Percentiles rank a stretch among this genome's conserved stretches.
Conservation (phyloP, 2,113 vertebrate genomes). For the Notothenia rossii region DNA sequence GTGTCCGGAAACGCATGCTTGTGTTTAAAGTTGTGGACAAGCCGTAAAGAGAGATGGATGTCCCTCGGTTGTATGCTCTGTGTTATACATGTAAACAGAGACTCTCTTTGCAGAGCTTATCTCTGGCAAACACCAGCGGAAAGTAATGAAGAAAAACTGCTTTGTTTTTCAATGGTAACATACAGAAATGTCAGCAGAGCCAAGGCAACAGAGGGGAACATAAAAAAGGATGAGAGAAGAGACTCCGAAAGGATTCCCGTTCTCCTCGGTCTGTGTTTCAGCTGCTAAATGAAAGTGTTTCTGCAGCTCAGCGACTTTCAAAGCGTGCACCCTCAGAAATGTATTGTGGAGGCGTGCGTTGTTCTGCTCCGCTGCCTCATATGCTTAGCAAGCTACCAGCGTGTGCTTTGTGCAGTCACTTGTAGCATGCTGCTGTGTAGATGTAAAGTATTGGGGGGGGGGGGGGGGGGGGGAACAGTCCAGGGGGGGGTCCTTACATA, state of each 20-base stretch:
- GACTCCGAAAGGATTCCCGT: slow-evolving; percentile 36
- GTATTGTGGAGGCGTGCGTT: not conserved
- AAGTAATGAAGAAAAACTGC: slow-evolving; percentile 35
- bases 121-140: slow-evolving; percentile 57
- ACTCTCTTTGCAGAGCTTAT: slow-evolving; percentile 65
- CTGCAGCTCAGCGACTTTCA: slow-evolving; percentile 49
- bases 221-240: slow-evolving; percentile 33
- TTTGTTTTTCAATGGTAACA: slow-evolving; percentile 21
- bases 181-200: not conserved
- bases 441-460: not conserved
- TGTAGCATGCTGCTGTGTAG: not conserved
- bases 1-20: slow-evolving; percentile 11
- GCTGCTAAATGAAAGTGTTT: slow-evolving; percentile 44
- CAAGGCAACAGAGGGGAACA: slow-evolving; percentile 30
- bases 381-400: not conserved
- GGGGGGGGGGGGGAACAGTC: too few species aligned
- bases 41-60: slow-evolving; percentile 59
- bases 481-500: too few species aligned
- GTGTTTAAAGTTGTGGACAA: not conserved
- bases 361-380: not conserved
- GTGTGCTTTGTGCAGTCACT: not conserved
- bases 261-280: slow-evolving; percentile 50
- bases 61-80: slow-evolving; percentile 43
- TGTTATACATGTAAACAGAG: slow-evolving; percentile 46
- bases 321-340: slow-evolving; percentile 36